Percentiles rank a stretch among this genome's conserved stretches.
These are phyloP conservation scores for Lucilia cuprina DNA, from an alignment of 1,140 invertebrate genomes.

Conservation along the genomic window DNA sequence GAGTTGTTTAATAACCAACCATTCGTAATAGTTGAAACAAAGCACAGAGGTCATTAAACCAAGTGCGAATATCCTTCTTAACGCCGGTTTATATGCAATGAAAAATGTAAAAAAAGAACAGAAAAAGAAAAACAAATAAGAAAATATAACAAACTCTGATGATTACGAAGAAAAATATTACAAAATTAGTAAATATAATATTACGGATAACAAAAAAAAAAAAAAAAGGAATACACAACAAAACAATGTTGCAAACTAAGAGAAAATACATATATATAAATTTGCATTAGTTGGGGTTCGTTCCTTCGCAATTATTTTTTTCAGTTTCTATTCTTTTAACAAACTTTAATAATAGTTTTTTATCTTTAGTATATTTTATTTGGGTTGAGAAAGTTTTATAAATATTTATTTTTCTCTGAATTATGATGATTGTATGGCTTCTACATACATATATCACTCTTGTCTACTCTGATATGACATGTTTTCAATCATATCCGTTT, in stretches of 20 bases:
- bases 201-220: not conserved
- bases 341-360: no score
- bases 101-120: not conserved
- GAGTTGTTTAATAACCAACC: constrained; percentile 16
- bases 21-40: constrained; percentile 33
- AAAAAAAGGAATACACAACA: not conserved
- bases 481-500: no score
- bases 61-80: constrained; percentile 10
- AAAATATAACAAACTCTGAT: not conserved
- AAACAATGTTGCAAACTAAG: not conserved
- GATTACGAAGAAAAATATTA: not conserved
- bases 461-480: no score
- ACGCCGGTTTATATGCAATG: not conserved
- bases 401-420: no score
- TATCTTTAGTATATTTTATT: no score
- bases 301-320: no score
- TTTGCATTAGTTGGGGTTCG: no score
- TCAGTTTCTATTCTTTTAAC: not conserved
- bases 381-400: no score
- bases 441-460: no score
- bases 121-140: not conserved
- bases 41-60: constrained; percentile 29
- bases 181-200: not conserved
- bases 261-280: not conserved
- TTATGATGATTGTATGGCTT: no score